phyloP scores from a whole-genome alignment of 2,888 invertebrate species.

The Agonum fuliginosum region DNA sequence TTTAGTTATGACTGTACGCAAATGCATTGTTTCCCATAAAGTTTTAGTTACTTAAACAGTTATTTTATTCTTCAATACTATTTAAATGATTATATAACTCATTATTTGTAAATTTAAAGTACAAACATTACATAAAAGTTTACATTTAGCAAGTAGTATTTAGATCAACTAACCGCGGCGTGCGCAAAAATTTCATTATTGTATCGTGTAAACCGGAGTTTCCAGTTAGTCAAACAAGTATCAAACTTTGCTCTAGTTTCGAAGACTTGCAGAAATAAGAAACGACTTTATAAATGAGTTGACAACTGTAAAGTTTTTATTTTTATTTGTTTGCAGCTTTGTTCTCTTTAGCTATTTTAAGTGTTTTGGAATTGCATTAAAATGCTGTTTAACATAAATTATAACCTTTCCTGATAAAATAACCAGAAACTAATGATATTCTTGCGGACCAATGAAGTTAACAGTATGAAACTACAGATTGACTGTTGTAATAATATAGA shows the following conservation, averaged over 20 bases:
- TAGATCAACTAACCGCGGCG: constrained; percentile 7
- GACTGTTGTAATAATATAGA: constrained; percentile 49
- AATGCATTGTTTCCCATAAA: not conserved
- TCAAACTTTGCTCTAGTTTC: constrained; percentile 58
- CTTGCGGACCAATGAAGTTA: constrained; percentile 42
- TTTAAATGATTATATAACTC: not conserved
- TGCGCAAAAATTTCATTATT: constrained; percentile 47
- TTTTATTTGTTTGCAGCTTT: constrained; percentile 27
- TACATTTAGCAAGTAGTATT: not conserved
- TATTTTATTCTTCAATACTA: not conserved
- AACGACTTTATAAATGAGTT: constrained; percentile 43
- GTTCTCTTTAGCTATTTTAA: not conserved
- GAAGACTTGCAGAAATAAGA: constrained; percentile 50
- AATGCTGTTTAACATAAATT: constrained; percentile 12
- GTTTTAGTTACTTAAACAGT: not conserved
- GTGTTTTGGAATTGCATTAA: not conserved
- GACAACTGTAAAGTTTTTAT: not conserved
- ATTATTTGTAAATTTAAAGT: not conserved
- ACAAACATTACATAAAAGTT: not conserved
- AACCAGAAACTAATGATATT: constrained; percentile 42
- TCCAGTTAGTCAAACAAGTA: constrained; percentile 59
- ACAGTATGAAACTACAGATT: constrained; percentile 45
- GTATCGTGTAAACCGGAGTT: constrained; percentile 49
- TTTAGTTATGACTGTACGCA: not conserved
- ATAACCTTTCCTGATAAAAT: constrained; percentile 35